These are phyloP conservation scores for Serranus cabrilla DNA, from an alignment of 2,797 vertebrate genomes.

Conservation along the genomic window DNA sequence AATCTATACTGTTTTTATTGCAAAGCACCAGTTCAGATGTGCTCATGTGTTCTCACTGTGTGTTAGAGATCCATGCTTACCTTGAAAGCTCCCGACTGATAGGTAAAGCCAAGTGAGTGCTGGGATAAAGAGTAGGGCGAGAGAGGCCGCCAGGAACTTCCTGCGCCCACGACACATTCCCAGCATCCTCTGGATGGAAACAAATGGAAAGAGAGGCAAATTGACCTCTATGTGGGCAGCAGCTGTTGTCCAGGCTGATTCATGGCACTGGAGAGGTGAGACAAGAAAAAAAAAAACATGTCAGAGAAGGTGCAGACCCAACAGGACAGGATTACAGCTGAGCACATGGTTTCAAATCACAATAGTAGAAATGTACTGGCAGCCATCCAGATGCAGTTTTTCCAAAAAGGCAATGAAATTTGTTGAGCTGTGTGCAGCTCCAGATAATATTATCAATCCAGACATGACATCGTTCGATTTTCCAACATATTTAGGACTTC, in stretches of 20 bases:
- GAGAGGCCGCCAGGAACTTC: conserved; percentile 96
- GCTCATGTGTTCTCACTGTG: too few relatives aligned
- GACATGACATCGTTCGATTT: too few relatives aligned
- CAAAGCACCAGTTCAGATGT: too few relatives aligned
- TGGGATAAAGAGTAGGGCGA: conserved; percentile 95
- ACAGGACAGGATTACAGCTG: not conserved
- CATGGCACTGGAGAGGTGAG: conserved; percentile 87
- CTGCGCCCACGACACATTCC: conserved; percentile 98
- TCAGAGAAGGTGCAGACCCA: conserved; percentile 14
- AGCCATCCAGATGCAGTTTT: too few relatives aligned
- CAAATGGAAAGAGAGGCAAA: conserved; percentile 74
- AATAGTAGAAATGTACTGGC: too few relatives aligned
- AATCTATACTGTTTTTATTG: too few relatives aligned
- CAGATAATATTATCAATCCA: too few relatives aligned
- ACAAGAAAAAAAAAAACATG: conserved; percentile 14
- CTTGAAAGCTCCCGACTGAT: conserved; percentile 94
- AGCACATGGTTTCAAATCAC: not conserved
- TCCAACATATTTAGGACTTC: too few relatives aligned
- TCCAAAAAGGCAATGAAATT: too few relatives aligned
- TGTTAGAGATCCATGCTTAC: conserved; percentile 76
- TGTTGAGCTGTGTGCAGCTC: too few relatives aligned
- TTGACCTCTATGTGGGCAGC: conserved; percentile 90
- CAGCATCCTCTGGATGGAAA: conserved; percentile 93
- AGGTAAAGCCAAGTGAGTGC: conserved; percentile 98
- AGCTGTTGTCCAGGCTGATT: conserved; percentile 85